Conservation (phyloP, 2,888 invertebrate species). For the Platycheirus rosarum region DNA sequence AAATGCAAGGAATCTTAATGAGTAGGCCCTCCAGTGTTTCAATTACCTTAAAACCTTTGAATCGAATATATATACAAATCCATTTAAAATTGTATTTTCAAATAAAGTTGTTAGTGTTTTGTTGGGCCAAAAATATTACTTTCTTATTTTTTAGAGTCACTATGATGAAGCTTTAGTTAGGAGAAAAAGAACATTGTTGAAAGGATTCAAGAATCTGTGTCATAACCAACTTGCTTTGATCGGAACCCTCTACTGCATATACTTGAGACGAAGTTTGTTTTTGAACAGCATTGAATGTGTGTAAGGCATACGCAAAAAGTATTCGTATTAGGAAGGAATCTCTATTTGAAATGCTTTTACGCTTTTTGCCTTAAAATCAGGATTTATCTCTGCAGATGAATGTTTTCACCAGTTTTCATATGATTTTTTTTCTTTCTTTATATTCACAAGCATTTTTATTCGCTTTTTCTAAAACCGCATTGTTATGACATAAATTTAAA, state of each 20-base stretch:
- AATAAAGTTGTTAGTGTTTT: no score
- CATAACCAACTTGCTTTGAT: slow-evolving; percentile 21
- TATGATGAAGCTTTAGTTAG: neutral
- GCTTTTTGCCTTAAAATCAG: slow-evolving; percentile 43
- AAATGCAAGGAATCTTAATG: no score
- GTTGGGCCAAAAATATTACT: no score
- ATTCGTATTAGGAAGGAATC: slow-evolving; percentile 32
- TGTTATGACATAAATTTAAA: slow-evolving; percentile 35
- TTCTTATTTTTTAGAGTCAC: no score
- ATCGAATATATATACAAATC: no score
- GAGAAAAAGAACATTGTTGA: neutral
- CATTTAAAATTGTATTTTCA: no score
- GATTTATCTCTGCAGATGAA: slow-evolving; percentile 57
- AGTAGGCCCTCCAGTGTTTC: no score
- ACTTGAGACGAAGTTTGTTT: slow-evolving; percentile 34
- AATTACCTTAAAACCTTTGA: no score
- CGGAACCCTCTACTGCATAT: neutral
- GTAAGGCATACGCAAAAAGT: neutral
- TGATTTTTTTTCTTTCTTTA: slow-evolving; percentile 11
- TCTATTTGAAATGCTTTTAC: slow-evolving; percentile 46
- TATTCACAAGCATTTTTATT: slow-evolving; percentile 26
- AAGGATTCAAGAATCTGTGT: slow-evolving; percentile 16
- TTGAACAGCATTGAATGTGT: slow-evolving; percentile 11
- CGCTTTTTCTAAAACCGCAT: neutral
- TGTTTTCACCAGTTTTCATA: slow-evolving; percentile 47